phyloP scores from a whole-genome alignment of 2,797 vertebrate genomes.

The Micromesistius poutassou region DNA sequence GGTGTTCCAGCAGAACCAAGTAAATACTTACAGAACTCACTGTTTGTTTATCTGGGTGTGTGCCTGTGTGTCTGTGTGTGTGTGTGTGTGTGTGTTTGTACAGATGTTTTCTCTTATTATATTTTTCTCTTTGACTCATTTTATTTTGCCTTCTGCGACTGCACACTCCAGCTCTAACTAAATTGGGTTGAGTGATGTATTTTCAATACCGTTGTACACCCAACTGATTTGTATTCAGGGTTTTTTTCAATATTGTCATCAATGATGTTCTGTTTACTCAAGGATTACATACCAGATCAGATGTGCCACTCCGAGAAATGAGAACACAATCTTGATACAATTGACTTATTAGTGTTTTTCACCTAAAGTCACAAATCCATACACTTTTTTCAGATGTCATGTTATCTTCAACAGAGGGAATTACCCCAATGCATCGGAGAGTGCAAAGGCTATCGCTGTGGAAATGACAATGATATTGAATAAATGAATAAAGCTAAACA shows the following conservation, averaged over 20 bases:
- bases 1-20: background rate
- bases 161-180: background rate
- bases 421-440: background rate
- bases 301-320: background rate
- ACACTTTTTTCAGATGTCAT: background rate
- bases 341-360: background rate
- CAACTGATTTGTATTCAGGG: background rate
- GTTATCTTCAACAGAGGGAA: background rate
- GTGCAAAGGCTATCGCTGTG: background rate
- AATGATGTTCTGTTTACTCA: background rate
- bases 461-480: background rate
- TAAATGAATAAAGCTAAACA: background rate
- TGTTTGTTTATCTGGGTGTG: background rate
- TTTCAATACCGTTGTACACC: background rate
- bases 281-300: background rate
- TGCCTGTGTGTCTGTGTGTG: constrained; percentile 8
- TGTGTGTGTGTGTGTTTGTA: constrained; percentile 4
- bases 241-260: background rate
- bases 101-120: background rate
- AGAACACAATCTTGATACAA: background rate
- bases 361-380: background rate
- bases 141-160: background rate
- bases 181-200: background rate
- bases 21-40: background rate
- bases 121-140: constrained; percentile 1